Evolutionary conservation across 1,140 invertebrate species (phyloP).

Genomic region (Drosophila takahashii): DNA sequence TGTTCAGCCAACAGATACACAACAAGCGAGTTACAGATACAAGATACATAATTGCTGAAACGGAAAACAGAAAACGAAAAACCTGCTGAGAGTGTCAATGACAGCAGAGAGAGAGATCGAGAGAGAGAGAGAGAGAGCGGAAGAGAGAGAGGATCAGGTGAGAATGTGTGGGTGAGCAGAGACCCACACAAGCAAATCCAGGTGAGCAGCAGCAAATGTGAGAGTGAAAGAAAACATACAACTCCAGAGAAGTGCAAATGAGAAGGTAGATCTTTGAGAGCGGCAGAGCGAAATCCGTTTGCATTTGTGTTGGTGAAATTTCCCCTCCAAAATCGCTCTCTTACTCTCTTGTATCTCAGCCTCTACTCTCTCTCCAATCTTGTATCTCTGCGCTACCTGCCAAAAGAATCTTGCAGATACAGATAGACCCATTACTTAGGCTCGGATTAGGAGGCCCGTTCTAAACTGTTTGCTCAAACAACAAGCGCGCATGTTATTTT

Average conservation of each 20-base stretch:
- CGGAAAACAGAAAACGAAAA: constrained; percentile 43
- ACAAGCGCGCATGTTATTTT: constrained; percentile 63
- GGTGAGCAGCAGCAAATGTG: constrained; percentile 50
- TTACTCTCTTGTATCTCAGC: not conserved
- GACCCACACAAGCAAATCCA: constrained; percentile 52
- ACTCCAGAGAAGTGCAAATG: not conserved
- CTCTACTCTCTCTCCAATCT: not conserved
- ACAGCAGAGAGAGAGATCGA: constrained; percentile 30
- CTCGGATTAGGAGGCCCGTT: constrained; percentile 44
- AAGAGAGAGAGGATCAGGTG: not conserved
- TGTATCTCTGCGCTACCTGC: constrained; percentile 53
- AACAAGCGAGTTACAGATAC: constrained; percentile 71
- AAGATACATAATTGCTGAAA: constrained; percentile 78
- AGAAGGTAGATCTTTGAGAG: constrained; percentile 1
- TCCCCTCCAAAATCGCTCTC: constrained; percentile 43
- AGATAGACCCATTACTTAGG: constrained; percentile 49
- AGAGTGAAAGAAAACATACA: constrained; percentile 41
- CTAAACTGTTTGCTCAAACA: constrained; percentile 71
- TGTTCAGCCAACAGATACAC: constrained; percentile 64
- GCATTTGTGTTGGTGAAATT: constrained; percentile 50
- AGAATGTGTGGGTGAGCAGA: constrained; percentile 57
- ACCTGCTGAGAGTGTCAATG: constrained; percentile 76
- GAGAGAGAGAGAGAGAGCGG: constrained; percentile 5
- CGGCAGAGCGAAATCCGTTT: constrained; percentile 24
- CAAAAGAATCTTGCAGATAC: constrained; percentile 36